A percentile compares a stretch with the other conserved stretches of the same genome.
Conservation (phyloP, 2,888 invertebrate genomes). For the Agrochola lota region DNA sequence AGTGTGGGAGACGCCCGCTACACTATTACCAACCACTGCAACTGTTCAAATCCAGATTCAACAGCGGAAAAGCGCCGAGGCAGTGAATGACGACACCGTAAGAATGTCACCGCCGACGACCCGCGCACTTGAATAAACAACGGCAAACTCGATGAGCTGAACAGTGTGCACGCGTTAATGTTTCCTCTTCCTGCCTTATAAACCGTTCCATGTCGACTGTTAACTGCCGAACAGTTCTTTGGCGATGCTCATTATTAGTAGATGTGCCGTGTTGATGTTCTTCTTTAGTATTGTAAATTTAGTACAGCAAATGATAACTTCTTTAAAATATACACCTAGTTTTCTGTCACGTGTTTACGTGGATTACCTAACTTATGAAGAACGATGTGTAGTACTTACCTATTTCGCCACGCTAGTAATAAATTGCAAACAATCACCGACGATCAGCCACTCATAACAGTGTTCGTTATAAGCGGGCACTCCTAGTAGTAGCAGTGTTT, state of each 20-base stretch:
- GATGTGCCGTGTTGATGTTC: not conserved
- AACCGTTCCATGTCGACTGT: constrained; percentile 27
- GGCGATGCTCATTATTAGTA: constrained; percentile 4
- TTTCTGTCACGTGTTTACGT: constrained; percentile 28
- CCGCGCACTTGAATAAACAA: constrained; percentile 39
- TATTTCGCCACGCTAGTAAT: constrained; percentile 44
- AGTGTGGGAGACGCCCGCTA: not conserved
- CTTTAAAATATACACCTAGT: constrained; percentile 13
- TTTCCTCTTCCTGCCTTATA: constrained; percentile 47
- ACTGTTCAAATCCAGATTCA: not conserved
- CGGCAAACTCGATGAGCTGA: constrained; percentile 35
- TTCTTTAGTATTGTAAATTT: not conserved
- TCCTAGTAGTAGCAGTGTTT: constrained; percentile 57
- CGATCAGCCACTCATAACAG: constrained; percentile 63
- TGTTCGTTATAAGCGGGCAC: constrained; percentile 47
- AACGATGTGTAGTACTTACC: constrained; percentile 12
- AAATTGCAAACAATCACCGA: constrained; percentile 46
- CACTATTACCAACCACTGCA: not conserved
- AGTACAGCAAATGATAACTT: not conserved
- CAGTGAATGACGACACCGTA: constrained; percentile 7
- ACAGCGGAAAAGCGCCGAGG: not conserved
- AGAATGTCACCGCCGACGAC: constrained; percentile 27
- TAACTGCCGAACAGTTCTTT: constrained; percentile 15
- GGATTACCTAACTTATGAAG: constrained; percentile 10
- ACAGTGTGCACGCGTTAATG: constrained; percentile 46